Base-by-base conservation (phyloP, 2,888 invertebrate species). In the Pollenia griseotomentosa region DNA sequence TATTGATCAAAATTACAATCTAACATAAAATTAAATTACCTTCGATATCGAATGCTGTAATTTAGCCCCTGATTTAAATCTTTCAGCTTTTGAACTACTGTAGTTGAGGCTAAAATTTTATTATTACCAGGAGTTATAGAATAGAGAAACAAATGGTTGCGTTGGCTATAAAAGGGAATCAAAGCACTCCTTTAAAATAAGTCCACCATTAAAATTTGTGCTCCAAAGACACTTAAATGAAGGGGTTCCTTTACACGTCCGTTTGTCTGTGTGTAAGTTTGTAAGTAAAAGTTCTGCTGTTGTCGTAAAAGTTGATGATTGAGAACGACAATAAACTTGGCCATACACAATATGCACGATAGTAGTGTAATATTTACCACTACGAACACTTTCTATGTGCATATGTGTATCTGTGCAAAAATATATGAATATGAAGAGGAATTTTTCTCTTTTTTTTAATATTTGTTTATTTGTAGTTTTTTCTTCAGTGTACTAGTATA, bases 301-400 rank as follows among this genome's bases (percentile, higher is more conserved):
- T 65, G 57, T 57, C 55, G 40, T 44, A 57, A 48, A 65, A 23
- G 16, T 46, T 81, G 65, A 40, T 51, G 53, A 66, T 33, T 63
- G 48, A 80, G 70, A 63, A 55, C 70, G 40, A 23, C 55, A 70
- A 65, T 73, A 71, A 84, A 71, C 59, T 65, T 73, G 65, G 57
- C 55, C 79, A 71, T 71, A 78, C 65, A 46, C 70, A 77, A 70
- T 55, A 19, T 68, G n/a, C 19, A 46, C 57, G 33, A 40, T 16
- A 55, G 65, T 46, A 57, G 16, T 57, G 16, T 40, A 3, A 10
- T 10, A 12, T 46, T 19, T 42, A 61, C 61, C 16, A 75, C 19
- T 61, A 74, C 59, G 11, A 12, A 12, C 48, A 48, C 23, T 23
- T n/a, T 42, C 33, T 23, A 9, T n/a, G 5, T 23, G n/a, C 16